phyloP scores from a whole-genome alignment of 2,797 vertebrate genomes.

The Xenops minutus region DNA sequence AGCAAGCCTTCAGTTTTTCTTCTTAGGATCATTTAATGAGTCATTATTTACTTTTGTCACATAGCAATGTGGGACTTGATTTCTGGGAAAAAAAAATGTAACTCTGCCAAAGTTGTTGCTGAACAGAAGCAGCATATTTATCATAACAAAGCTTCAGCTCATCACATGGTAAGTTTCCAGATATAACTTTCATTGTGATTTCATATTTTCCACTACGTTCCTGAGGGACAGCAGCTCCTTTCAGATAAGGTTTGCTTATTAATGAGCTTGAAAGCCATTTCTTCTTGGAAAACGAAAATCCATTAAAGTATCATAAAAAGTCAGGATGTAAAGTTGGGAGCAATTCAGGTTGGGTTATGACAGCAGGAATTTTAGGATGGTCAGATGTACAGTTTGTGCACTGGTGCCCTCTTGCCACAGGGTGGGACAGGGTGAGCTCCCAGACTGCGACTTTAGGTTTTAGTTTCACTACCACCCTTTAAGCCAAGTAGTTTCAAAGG shows the following conservation, averaged over 20 bases:
- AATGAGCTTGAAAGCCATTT: neutral
- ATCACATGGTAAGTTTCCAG: neutral
- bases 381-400: neutral
- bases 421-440: neutral
- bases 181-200: neutral
- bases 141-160: neutral
- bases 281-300: neutral
- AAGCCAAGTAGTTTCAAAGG: neutral
- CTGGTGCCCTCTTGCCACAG: neutral
- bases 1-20: slow-evolving; percentile 60
- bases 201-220: neutral
- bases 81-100: slow-evolving; percentile 23
- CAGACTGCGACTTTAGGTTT: neutral
- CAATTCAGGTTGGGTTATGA: neutral
- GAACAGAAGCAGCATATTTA: slow-evolving; percentile 20
- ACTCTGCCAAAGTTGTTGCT: neutral
- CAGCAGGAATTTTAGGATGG: neutral
- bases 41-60: slow-evolving; percentile 67
- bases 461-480: neutral
- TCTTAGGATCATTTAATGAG: slow-evolving; percentile 58
- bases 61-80: slow-evolving; percentile 14
- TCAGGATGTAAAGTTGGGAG: neutral
- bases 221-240: neutral
- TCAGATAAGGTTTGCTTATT: neutral
- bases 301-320: neutral